Conservation (phyloP, 35 echinoderm and acorn worm species). For the Ptychodera flava region DNA sequence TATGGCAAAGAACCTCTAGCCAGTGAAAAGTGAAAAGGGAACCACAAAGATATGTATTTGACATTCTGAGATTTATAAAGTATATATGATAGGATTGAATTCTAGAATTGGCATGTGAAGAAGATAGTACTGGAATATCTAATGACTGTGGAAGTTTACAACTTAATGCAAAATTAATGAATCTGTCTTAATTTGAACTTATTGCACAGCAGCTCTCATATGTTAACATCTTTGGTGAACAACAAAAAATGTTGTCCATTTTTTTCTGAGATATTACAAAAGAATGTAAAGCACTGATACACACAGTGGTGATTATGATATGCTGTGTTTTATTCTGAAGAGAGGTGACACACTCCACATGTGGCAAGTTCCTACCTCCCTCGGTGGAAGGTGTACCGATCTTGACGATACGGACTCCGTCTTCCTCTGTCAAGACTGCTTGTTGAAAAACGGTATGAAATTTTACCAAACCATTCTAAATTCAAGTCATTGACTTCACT, state of each 20-base stretch:
- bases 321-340: not conserved
- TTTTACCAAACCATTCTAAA: not conserved
- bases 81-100: too few species aligned
- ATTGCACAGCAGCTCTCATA: too few species aligned
- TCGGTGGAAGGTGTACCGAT: not conserved
- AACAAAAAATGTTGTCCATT: not conserved
- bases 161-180: not conserved
- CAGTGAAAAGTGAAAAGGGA: too few species aligned
- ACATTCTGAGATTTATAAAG: too few species aligned
- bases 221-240: not conserved
- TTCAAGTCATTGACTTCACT: not conserved
- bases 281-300: too few species aligned
- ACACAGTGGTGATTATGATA: not conserved
- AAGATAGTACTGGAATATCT: too few species aligned
- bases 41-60: too few species aligned
- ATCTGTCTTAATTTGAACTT: not conserved
- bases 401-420: not conserved
- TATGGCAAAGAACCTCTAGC: too few species aligned
- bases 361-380: not conserved
- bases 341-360: not conserved
- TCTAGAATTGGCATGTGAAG: too few species aligned
- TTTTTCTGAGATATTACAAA: too few species aligned
- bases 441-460: too few species aligned
- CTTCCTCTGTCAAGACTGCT: not conserved
- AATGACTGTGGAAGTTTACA: too few species aligned